Evolutionary conservation across 2,797 vertebrate genomes (phyloP).

Genomic region (Lerista edwardsae): DNA sequence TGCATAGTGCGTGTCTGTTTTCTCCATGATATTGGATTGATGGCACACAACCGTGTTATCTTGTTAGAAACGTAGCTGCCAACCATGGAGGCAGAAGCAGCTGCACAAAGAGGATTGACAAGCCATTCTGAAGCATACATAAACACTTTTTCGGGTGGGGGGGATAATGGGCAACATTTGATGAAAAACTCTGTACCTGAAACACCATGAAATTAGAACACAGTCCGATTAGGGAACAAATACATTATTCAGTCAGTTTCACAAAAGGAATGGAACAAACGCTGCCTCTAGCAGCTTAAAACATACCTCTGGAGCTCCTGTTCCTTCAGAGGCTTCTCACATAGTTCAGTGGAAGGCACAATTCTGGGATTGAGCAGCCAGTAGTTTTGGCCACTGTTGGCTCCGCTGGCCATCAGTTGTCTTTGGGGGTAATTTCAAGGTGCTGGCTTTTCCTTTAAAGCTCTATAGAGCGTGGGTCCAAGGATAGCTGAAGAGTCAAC

Average conservation of each 20-base stretch:
- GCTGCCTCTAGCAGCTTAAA: not conserved
- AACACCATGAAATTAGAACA: not conserved
- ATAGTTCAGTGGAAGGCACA: not conserved
- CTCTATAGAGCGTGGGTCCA: not conserved
- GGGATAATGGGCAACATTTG: not conserved
- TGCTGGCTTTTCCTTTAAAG: not conserved
- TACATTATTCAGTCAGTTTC: not conserved
- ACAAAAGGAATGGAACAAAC: not conserved
- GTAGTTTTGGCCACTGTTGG: too few relatives aligned
- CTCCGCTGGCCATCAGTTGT: too few relatives aligned
- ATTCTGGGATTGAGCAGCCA: not conserved
- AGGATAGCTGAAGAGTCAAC: too few relatives aligned
- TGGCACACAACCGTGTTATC: not conserved
- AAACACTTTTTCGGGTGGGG: not conserved
- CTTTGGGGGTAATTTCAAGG: not conserved
- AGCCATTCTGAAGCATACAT: not conserved
- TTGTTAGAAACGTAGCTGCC: not conserved
- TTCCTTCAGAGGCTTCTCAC: not conserved
- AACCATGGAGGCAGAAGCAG: not conserved
- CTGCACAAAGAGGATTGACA: not conserved
- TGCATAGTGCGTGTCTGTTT: not conserved
- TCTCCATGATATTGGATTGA: not conserved
- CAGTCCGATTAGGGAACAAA: not conserved
- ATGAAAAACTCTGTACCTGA: not conserved
- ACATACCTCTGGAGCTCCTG: not conserved